Base-by-base conservation (phyloP, 2,888 invertebrate species). In the Tipula unca region DNA sequence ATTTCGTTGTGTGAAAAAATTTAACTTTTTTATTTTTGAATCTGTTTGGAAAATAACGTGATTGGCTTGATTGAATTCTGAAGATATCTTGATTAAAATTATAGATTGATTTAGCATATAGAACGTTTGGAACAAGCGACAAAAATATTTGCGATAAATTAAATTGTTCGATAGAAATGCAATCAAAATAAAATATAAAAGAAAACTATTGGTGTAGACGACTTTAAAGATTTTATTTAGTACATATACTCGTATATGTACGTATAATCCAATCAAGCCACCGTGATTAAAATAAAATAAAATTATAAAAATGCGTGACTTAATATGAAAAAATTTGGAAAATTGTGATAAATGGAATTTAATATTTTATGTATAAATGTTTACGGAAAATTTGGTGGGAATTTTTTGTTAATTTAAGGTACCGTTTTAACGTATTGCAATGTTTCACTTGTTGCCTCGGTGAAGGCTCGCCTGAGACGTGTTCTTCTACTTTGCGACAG, bases 361-460 rank as follows among this genome's bases (percentile, higher is more conserved):
- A 17, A 83, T 32, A 14, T 83, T 83, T n/a, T 32, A 1, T 17
- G 17, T n/a, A 32, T n/a, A 48, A 48, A 48, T 48, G n/a, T 10
- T 48, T 29, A 17, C 14, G 13, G 83, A n/a, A 32, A 82, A 32
- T 13, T 29, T 82, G 29, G 14, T 82, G 29, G 82, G 82, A 32
- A 29, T 29, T 32, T 29, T 82, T 82, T 82, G 14, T 32, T 17
- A 13, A 20, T 17, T 84, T 10, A 32, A 84, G 84, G 84, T 95
- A 96, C 96, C 96, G 95, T 95, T 95, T 94, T 95, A 92, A 95
- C 95, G 94, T 95, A 95, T 94, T 94, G 94, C 92, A 96, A 94
- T 90, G 95, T 95, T 93, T 96, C 96, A 91, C 95, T 94, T 91
- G 96, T 96, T 89, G 96, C 96, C 92, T 96, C 96, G 91, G 96